These are phyloP conservation scores for Sphaerolaimus hirsutus DNA, from an alignment of 2,888 invertebrate species.

Conservation along the genomic window DNA sequence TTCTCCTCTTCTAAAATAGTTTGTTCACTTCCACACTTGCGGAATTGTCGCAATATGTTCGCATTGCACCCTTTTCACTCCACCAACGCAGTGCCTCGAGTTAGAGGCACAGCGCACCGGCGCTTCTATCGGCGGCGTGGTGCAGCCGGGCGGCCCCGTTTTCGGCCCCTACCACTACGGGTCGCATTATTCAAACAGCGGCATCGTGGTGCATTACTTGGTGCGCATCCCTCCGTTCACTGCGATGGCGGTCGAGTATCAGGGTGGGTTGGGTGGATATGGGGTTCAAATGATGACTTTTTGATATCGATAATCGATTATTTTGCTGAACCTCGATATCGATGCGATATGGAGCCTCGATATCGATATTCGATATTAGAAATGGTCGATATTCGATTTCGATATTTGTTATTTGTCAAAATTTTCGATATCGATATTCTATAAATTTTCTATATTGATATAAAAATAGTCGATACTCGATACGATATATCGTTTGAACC, in stretches of 20 bases:
- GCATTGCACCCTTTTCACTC: no score
- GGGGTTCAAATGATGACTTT: no score
- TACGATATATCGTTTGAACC: background rate
- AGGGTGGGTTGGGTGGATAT: constrained; percentile 10
- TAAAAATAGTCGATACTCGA: background rate
- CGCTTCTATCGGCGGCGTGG: background rate
- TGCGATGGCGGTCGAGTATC: constrained; percentile 35
- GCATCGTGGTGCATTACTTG: constrained; percentile 94
- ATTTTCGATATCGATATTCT: background rate
- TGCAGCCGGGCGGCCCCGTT: constrained; percentile 8
- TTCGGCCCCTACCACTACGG: constrained; percentile 49
- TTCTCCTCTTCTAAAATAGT: no score
- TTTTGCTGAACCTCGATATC: no score
- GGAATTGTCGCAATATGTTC: no score
- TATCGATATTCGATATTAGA: no score
- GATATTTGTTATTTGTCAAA: no score
- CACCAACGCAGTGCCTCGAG: constrained; percentile 2
- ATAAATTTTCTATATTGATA: background rate
- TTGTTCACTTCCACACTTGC: no score
- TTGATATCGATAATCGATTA: no score
- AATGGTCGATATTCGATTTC: no score
- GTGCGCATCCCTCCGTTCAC: constrained; percentile 93
- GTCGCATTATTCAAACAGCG: constrained; percentile 92
- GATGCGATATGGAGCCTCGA: no score
- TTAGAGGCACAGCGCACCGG: background rate